Evolutionary conservation across 2,888 invertebrate species (phyloP), one percentile per base, ranked within the genome.

Genomic region (Leucozona laternaria): DNA sequence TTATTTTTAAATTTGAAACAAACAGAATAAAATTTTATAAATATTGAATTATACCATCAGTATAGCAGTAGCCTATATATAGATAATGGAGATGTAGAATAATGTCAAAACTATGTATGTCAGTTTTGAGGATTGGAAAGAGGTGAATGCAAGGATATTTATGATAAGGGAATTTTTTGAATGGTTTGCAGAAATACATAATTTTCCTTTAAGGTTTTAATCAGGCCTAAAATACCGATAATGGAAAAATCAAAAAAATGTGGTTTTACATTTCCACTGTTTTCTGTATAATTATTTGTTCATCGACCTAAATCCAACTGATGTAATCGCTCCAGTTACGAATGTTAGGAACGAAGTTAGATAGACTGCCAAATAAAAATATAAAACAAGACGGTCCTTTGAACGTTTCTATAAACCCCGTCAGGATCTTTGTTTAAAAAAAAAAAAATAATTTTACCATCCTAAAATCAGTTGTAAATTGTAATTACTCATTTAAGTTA

Each of bases 311-410:
- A n/a, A n/a, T n/a, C n/a, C n/a, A n/a, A n/a, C n/a, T n/a, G n/a
- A n/a, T 28, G 3, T 71, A 4, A 91, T 77, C 0, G 89, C 90
- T n/a, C 88, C 84, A 10, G 88, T 40, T n/a, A n/a, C n/a, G n/a
- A n/a, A 90, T 6, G 89, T 89, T 0, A 89, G 13, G 6, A 91
- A 11, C 0, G 91, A 89, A 50, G 88, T 34, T 2, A 91, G 53
- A 57, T 91, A 91, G 0, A 87, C 60, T 40, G 88, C 72, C 0
- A 90, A 88, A 25, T 89, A 91, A 8, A 91, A 25, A 13, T 89
- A 88, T 89, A 91, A 8, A 91, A 25, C 13, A 89, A 88, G 0
- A 90, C 83, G 10, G 89, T 88, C 0, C 88, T 84, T 25, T 90
- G 89, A 6, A 91, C 90, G 0, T 78, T 48, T 6, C 60, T 66